Base-by-base conservation (phyloP, 2,113 vertebrate species). In the Amia ocellicauda region DNA sequence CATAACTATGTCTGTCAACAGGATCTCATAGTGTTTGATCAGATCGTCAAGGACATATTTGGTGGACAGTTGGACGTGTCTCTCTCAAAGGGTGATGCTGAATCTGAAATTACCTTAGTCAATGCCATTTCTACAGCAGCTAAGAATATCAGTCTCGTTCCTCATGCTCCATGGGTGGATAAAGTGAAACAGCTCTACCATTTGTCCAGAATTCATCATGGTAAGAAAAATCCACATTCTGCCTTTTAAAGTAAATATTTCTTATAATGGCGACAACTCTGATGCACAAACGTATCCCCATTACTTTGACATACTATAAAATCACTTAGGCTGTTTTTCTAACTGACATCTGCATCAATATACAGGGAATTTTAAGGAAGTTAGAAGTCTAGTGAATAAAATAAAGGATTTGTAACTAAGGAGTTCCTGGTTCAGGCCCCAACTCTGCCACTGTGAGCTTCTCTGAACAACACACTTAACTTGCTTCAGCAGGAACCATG, bases 111-210 rank as follows among this genome's bases (percentile, higher is more conserved):
- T 43, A 56, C 60, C 19, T 22, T 70, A 7, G 68, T 66, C 58
- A 66, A 14, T 58, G 68, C 68, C 42, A 70, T 70, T 66, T 29
- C 56, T 9, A 19, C 60, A 22, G 55, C 54, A 40, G 58, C 63
- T 5, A 64, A 70, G 23, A 53, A 70, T 51, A 70, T 56, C 52
- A 60, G 65, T 50, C 42, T 70, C 20, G 55, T 66, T 56, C 52
- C 63, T 22, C 63, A 70, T 61, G 47, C 42, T 28, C 68, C 68
- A 7, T 70, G 68, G 68, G 23, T 70, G 22, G 66, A 41, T 23
- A 70, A 70, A 62, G 68, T 70, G 1, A 70, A 61, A 40, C 68
- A 70, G 29, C 61, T 70, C 11, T 70, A 27, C 20, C 66, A 41
- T 28, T 43, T 70, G 50, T 66, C 50, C 5, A 27, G 56, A 16